These are phyloP conservation scores for Xiphophorus hellerii DNA, from an alignment of 2,113 vertebrate species.

Conservation along the genomic window DNA sequence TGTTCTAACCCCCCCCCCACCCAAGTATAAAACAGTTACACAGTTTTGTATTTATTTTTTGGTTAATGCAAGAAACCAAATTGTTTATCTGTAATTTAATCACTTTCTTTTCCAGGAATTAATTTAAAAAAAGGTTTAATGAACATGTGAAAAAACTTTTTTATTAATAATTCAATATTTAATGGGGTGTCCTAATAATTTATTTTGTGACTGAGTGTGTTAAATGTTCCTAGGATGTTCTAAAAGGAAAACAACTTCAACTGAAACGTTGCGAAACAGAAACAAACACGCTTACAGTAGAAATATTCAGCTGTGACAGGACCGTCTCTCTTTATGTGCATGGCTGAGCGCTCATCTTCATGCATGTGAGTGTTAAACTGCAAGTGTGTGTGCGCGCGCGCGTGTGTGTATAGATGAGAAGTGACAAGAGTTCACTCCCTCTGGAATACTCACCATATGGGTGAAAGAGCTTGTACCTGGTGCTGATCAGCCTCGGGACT, in stretches of 20 bases:
- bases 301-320: conserved; percentile 27
- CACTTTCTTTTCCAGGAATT: too few relatives aligned
- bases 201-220: neutral
- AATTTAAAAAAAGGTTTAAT: too few relatives aligned
- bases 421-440: conserved; percentile 61
- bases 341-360: conserved; percentile 21
- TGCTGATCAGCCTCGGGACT: conserved; percentile 38
- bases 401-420: conserved; percentile 42
- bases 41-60: neutral
- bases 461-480: conserved; percentile 61
- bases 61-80: neutral
- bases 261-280: neutral
- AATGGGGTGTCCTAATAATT: neutral
- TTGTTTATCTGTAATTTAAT: neutral
- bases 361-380: conserved; percentile 8
- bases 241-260: neutral
- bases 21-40: neutral
- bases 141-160: too few relatives aligned
- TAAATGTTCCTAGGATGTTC: neutral
- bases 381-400: neutral
- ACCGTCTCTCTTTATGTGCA: conserved; percentile 4
- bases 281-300: neutral
- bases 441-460: conserved; percentile 67
- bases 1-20: too few relatives aligned
- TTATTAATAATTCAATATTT: neutral